Conservation (phyloP, 30 jellyfish, hydroid and myxozoan species). For the Chironex yamaguchii region DNA sequence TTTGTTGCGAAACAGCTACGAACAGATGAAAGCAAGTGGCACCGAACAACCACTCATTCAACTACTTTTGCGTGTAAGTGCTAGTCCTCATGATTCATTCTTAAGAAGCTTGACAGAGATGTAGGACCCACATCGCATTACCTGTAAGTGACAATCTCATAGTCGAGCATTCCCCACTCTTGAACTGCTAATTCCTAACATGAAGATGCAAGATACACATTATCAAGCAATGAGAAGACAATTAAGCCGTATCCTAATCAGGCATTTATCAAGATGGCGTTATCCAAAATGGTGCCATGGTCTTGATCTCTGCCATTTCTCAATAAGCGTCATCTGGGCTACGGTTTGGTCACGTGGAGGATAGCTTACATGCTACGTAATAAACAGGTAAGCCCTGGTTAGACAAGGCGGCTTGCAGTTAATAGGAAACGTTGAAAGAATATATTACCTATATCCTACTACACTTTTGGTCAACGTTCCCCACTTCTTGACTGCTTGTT, state of each 20-base stretch:
- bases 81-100: background rate
- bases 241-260: background rate
- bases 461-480: background rate
- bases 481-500: background rate
- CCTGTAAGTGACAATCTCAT: constrained; percentile 95
- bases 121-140: no score
- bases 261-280: no score
- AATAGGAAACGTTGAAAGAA: no score
- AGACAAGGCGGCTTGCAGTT: no score
- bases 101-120: background rate
- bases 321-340: no score
- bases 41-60: background rate
- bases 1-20: no score
- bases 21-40: background rate
- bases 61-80: background rate
- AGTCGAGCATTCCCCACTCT: constrained; percentile 86
- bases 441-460: background rate
- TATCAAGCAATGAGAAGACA: background rate
- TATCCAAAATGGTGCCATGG: no score
- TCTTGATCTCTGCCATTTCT: no score
- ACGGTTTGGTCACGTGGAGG: no score
- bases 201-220: background rate
- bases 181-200: constrained; percentile 78
- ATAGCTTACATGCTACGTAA: no score
- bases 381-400: no score